Evolutionary conservation across 2,797 vertebrate genomes (phyloP).

Genomic region (Thaleichthys pacificus): DNA sequence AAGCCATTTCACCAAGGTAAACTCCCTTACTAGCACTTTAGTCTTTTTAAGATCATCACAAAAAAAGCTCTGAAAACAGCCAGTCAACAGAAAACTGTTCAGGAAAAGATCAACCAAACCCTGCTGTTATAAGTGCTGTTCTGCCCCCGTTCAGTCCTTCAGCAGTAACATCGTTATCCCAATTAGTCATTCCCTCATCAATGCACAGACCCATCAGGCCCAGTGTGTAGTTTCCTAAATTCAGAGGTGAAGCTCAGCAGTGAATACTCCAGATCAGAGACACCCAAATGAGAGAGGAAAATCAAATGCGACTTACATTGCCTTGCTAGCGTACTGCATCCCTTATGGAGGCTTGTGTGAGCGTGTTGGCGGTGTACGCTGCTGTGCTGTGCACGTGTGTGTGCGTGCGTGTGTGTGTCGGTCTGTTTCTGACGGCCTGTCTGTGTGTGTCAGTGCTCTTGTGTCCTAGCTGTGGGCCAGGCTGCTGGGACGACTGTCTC

Average conservation of each 20-base stretch:
- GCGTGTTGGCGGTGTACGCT: conserved; percentile 56
- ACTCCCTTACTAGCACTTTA: conserved; percentile 25
- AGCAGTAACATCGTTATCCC: background rate
- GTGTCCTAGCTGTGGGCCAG: conserved; percentile 49
- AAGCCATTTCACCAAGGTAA: conserved; percentile 38
- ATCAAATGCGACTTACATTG: conserved; percentile 64
- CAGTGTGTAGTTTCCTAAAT: background rate
- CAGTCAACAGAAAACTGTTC: background rate
- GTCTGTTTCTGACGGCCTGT: conserved; percentile 36
- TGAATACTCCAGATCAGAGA: conserved; percentile 14
- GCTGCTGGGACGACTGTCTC: conserved; percentile 62
- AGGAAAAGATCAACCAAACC: conserved; percentile 8
- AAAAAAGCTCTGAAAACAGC: background rate
- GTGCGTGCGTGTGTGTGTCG: conserved; percentile 22
- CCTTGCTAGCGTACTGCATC: conserved; percentile 51
- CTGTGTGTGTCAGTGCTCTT: conserved; percentile 34
- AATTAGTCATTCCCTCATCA: background rate
- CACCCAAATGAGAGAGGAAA: conserved; percentile 18
- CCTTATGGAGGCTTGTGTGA: conserved; percentile 56
- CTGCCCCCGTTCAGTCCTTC: background rate
- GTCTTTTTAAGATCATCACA: background rate
- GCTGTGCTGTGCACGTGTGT: conserved; percentile 42
- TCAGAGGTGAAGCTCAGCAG: background rate
- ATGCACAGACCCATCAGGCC: background rate
- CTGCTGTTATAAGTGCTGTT: too few species aligned